phyloP scores from a whole-genome alignment of 1,140 invertebrate genomes.

The Thaumetopoea pityocampa region DNA sequence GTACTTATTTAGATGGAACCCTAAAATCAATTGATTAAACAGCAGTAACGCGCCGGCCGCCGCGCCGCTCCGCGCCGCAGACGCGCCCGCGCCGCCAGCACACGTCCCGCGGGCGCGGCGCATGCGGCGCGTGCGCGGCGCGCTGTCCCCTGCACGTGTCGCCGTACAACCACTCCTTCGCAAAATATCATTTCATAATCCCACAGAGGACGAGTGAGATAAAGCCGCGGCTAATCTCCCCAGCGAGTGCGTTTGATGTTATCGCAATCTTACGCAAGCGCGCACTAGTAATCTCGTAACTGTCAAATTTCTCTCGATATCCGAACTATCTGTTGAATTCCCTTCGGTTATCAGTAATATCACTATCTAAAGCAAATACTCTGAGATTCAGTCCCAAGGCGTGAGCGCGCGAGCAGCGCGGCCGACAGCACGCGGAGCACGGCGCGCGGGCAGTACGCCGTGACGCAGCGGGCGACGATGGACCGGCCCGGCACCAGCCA shows the following conservation, averaged over 20 bases:
- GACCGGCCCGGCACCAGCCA: conserved; percentile 61
- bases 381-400: conserved; percentile 31
- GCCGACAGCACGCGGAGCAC: conserved; percentile 4
- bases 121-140: too few species aligned
- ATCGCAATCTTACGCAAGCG: conserved; percentile 54
- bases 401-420: conserved; percentile 29
- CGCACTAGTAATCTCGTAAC: conserved; percentile 55
- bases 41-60: too few species aligned
- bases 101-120: too few species aligned
- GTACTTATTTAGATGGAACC: too few species aligned
- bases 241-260: conserved; percentile 26
- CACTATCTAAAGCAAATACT: conserved; percentile 30
- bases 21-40: too few species aligned
- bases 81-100: too few species aligned
- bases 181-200: conserved; percentile 37
- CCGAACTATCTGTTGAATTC: conserved; percentile 35
- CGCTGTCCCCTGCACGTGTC: too few species aligned
- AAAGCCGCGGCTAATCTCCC: conserved; percentile 27
- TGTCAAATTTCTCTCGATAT: conserved; percentile 52
- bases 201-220: conserved; percentile 20
- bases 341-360: conserved; percentile 43
- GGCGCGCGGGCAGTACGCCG: conserved; percentile 1
- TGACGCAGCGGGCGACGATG: conserved; percentile 36
- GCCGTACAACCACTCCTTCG: conserved; percentile 18
- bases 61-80: too few species aligned